phyloP scores from a whole-genome alignment of 2,113 vertebrate genomes.

The Lepisosteus oculatus region DNA sequence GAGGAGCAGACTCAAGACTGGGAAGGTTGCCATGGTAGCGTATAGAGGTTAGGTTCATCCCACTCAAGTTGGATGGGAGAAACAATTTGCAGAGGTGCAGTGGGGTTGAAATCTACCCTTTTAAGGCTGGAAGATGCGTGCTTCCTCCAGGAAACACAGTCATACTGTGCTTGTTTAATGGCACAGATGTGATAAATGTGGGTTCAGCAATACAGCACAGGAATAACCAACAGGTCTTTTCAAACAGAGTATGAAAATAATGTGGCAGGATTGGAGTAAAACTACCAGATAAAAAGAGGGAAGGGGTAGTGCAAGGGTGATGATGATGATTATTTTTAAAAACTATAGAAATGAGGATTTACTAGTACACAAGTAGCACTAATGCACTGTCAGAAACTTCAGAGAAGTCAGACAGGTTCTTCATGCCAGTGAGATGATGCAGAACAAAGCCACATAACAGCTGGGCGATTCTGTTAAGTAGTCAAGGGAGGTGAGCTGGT shows the following conservation, averaged over 20 bases:
- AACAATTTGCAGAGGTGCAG: conserved; percentile 23
- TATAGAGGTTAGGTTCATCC: conserved; percentile 19
- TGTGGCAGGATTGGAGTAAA: background rate
- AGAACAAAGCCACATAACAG: background rate
- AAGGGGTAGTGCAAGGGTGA: background rate
- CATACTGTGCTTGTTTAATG: conserved; percentile 5
- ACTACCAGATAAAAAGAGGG: too few species aligned
- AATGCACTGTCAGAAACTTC: too few species aligned
- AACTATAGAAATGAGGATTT: too few species aligned
- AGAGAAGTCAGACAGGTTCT: too few species aligned
- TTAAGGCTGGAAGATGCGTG: conserved; percentile 17
- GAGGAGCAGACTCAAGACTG: background rate
- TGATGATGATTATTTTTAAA: background rate
- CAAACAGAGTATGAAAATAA: background rate
- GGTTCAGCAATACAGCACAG: too few species aligned
- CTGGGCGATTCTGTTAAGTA: conserved; percentile 9
- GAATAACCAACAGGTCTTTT: background rate
- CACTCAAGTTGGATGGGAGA: conserved; percentile 16
- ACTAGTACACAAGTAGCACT: too few species aligned
- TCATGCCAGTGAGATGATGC: too few species aligned
- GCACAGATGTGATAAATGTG: background rate
- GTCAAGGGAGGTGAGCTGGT: background rate
- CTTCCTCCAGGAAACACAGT: conserved; percentile 12
- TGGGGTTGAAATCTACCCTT: background rate
- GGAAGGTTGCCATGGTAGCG: conserved; percentile 33